Conservation (phyloP, 2,888 invertebrate species). For the Spilosoma lubricipeda region DNA sequence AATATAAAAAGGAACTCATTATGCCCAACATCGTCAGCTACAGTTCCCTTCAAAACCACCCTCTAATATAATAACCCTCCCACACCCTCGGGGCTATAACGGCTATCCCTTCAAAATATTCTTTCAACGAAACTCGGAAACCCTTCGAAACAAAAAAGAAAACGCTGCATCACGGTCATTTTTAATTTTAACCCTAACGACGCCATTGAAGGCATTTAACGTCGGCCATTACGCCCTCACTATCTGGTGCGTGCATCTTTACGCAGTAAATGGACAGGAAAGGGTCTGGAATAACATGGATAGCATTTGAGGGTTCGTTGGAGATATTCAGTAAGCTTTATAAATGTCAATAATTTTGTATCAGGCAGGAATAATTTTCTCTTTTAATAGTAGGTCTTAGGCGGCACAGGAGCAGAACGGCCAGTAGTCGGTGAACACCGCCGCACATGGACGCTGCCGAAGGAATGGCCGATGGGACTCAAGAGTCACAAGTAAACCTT, state of each 20-base stretch:
- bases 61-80: conserved; percentile 80
- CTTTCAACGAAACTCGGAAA: conserved; percentile 77
- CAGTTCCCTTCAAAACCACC: conserved; percentile 67
- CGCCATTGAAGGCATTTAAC: conserved; percentile 81
- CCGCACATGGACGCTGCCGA: too few species aligned
- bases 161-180: conserved; percentile 83
- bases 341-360: conserved; percentile 21
- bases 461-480: neutral
- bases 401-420: neutral
- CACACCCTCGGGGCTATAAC: conserved; percentile 73
- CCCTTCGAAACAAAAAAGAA: conserved; percentile 82
- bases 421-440: too few species aligned
- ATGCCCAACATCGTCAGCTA: conserved; percentile 73
- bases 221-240: conserved; percentile 75
- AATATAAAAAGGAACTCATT: conserved; percentile 81
- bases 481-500: neutral
- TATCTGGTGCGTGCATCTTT: conserved; percentile 78
- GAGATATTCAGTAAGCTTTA: conserved; percentile 41
- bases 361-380: neutral
- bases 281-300: conserved; percentile 57
- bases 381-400: neutral
- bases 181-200: conserved; percentile 85
- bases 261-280: conserved; percentile 73
- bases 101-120: conserved; percentile 80
- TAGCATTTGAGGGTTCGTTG: conserved; percentile 39